Conservation (phyloP, 2,797 vertebrate genomes). For the Melopsittacus undulatus region DNA sequence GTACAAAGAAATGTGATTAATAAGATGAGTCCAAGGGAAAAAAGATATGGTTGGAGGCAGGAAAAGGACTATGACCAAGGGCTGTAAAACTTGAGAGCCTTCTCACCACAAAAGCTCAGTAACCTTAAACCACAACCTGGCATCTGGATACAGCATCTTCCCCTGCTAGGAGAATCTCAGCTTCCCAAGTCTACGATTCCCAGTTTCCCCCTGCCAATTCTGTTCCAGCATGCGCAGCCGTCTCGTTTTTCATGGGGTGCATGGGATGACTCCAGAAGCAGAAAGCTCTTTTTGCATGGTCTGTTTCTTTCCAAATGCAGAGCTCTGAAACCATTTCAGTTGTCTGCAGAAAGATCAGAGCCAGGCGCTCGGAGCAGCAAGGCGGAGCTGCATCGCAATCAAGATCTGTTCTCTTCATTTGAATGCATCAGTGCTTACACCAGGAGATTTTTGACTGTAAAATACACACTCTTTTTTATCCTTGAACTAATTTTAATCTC, state of each 20-base stretch:
- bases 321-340: conserved; percentile 34
- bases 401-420: conserved; percentile 51
- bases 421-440: conserved; percentile 45
- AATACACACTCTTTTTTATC: conserved; percentile 44
- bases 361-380: not conserved
- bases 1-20: not conserved
- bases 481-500: conserved; percentile 68
- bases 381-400: not conserved
- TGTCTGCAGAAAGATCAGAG: conserved; percentile 19
- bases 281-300: conserved; percentile 76
- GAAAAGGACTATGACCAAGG: conserved; percentile 30
- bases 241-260: conserved; percentile 67
- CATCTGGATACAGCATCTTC: conserved; percentile 63
- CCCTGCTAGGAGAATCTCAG: not conserved
- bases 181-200: not conserved
- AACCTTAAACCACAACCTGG: conserved; percentile 59
- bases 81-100: conserved; percentile 58
- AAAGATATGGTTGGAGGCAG: conserved; percentile 8
- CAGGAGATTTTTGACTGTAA: conserved; percentile 62
- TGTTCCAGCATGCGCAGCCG: conserved; percentile 58
- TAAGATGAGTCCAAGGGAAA: not conserved
- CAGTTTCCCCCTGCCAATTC: conserved; percentile 37
- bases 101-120: conserved; percentile 29
- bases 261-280: conserved; percentile 62
- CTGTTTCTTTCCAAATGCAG: conserved; percentile 30